A percentile compares a stretch with the other conserved stretches of the same genome.
phyloP scores from a whole-genome alignment of 2,113 vertebrate genomes.

The Mohoua ochrocephala region DNA sequence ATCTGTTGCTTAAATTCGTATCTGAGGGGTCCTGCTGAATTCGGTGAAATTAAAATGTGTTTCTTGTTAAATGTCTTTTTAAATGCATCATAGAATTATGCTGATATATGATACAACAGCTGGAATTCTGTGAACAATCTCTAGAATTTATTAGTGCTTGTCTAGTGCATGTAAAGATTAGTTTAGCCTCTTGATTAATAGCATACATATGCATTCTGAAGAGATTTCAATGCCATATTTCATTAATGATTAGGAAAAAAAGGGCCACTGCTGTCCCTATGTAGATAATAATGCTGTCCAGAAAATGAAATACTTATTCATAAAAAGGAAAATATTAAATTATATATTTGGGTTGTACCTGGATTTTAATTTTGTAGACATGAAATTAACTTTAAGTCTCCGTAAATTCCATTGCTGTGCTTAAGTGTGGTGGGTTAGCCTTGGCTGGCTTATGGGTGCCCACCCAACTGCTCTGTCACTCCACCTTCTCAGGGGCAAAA shows the following conservation, averaged over 20 bases:
- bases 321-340: background rate
- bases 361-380: background rate
- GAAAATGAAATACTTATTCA: background rate
- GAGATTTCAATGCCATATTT: constrained; percentile 12
- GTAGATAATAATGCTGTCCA: background rate
- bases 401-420: background rate
- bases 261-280: background rate
- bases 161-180: background rate
- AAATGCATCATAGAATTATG: background rate
- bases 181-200: background rate
- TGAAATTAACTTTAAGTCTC: background rate
- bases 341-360: background rate
- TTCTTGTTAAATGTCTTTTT: background rate
- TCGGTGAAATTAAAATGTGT: background rate
- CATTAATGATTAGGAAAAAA: background rate
- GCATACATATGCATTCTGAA: background rate
- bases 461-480: background rate
- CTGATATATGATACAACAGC: background rate
- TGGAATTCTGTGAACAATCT: background rate
- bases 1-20: background rate
- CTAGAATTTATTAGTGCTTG: background rate
- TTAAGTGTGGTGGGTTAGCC: background rate
- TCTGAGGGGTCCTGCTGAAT: background rate
- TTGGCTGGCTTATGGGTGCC: background rate
- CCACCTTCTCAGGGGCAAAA: background rate